Evolutionary conservation across 1,140 invertebrate species (phyloP).

Genomic region (Drosophila simulans): DNA sequence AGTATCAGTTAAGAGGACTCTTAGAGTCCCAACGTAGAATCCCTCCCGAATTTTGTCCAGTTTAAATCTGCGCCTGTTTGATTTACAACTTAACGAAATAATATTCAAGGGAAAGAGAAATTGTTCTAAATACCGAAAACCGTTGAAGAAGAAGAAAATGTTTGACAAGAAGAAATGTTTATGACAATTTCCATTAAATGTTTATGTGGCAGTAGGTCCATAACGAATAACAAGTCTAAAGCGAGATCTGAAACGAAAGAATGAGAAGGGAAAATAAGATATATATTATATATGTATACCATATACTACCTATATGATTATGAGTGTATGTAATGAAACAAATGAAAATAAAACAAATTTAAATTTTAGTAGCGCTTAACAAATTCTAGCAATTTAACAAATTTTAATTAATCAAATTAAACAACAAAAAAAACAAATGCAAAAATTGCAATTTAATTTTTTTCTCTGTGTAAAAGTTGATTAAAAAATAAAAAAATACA

Average conservation of each 20-base stretch:
- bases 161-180: conserved; percentile 59
- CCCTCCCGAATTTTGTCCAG: conserved; percentile 14
- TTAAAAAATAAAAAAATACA: conserved; percentile 55
- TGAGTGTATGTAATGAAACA: conserved; percentile 54
- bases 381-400: conserved; percentile 83
- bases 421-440: conserved; percentile 54
- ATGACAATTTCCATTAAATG: conserved; percentile 46
- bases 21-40: not conserved
- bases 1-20: conserved; percentile 8
- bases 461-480: conserved; percentile 83
- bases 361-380: conserved; percentile 83
- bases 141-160: conserved; percentile 14
- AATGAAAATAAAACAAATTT: conserved; percentile 68
- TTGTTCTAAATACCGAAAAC: conserved; percentile 9
- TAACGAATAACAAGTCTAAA: not conserved
- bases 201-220: conserved; percentile 26
- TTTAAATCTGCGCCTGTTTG: conserved; percentile 22
- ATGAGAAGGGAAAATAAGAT: conserved; percentile 26
- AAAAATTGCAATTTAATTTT: conserved; percentile 75
- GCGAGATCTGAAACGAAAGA: conserved; percentile 8
- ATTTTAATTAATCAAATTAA: conserved; percentile 82
- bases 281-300: conserved; percentile 56
- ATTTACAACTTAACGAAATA: conserved; percentile 1
- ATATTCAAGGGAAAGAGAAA: conserved; percentile 5
- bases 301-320: conserved; percentile 55